phyloP scores from a whole-genome alignment of 2,888 invertebrate genomes.

The Tetrapedia diversipes region DNA sequence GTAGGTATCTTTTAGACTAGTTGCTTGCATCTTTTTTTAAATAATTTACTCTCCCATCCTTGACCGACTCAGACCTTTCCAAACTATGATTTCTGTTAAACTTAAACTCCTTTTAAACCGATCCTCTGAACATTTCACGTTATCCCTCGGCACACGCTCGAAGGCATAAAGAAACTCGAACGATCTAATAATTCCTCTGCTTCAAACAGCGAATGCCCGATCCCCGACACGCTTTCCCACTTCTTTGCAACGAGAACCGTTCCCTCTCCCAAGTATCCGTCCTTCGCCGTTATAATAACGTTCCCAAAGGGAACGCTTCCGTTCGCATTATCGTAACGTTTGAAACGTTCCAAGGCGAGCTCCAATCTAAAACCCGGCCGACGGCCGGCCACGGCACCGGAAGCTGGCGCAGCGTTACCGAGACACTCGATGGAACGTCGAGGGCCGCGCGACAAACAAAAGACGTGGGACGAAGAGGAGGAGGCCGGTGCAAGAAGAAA shows the following conservation, averaged over 20 bases:
- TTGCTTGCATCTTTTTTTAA: no score
- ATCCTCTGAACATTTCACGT: no score
- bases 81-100: no score
- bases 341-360: not conserved
- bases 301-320: not conserved
- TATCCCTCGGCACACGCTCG: no score
- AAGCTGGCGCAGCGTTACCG: conserved; percentile 1
- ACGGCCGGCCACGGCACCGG: not conserved
- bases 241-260: not conserved
- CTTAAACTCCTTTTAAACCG: no score
- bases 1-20: no score
- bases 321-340: conserved; percentile 3
- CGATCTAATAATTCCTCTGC: no score
- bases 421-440: conserved; percentile 13
- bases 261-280: not conserved
- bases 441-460: conserved; percentile 12
- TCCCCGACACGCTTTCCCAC: no score
- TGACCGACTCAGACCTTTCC: no score
- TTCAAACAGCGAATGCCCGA: no score
- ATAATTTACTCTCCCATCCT: no score
- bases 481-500: not conserved
- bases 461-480: conserved; percentile 16
- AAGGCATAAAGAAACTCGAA: no score
- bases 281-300: not conserved
- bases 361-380: not conserved